These are phyloP conservation scores for Lacerta viridis DNA, from an alignment of 2,797 vertebrate species.

Conservation along the genomic window DNA sequence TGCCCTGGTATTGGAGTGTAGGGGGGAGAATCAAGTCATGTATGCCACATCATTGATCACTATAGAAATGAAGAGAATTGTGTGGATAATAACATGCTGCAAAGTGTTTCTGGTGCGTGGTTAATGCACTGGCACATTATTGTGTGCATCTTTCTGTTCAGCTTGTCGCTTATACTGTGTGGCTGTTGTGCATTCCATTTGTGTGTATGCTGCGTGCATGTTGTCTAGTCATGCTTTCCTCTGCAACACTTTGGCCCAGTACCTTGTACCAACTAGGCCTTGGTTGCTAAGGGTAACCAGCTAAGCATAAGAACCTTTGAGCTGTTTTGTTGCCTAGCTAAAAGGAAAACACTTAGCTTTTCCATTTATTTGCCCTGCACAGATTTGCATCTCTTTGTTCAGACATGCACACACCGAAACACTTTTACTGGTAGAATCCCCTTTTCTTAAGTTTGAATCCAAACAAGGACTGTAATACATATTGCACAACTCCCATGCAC, in stretches of 20 bases:
- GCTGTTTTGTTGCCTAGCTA: constrained; percentile 16
- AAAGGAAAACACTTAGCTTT: constrained; percentile 34
- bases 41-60: neutral
- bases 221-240: neutral
- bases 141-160: neutral
- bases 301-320: neutral
- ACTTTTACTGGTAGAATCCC: constrained; percentile 63
- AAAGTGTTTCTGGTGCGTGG: neutral
- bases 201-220: neutral
- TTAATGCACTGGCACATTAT: neutral
- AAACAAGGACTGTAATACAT: constrained; percentile 63
- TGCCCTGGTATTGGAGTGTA: neutral
- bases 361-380: constrained; percentile 34
- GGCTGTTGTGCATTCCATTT: neutral
- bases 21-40: neutral
- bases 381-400: constrained; percentile 53
- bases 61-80: neutral
- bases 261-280: neutral
- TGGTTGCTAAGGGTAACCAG: constrained; percentile 31
- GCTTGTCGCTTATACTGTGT: neutral
- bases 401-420: constrained; percentile 60
- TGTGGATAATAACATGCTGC: neutral
- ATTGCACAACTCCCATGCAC: constrained; percentile 67
- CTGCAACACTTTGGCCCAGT: neutral
- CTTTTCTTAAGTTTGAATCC: constrained; percentile 67